phyloP scores from a whole-genome alignment of 2,888 invertebrate species.

The Leptinotarsa juncta region DNA sequence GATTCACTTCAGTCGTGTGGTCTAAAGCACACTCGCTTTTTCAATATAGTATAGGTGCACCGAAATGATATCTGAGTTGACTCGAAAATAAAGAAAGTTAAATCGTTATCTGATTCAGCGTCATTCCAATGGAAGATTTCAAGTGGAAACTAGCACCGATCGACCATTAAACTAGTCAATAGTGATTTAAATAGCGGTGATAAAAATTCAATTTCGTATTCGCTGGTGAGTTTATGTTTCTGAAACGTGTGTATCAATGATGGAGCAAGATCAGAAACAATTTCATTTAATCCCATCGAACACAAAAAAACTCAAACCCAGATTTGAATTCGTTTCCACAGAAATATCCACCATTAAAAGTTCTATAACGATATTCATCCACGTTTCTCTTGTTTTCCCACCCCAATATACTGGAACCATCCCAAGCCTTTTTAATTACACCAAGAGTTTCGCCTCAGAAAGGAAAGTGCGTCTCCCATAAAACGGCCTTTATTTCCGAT shows the following conservation, averaged over 20 bases:
- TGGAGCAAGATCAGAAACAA: background rate
- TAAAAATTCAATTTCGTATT: too few relatives aligned
- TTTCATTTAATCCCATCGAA: background rate
- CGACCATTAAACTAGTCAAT: too few relatives aligned
- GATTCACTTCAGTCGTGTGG: too few relatives aligned
- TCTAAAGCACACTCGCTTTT: too few relatives aligned
- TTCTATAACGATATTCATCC: background rate
- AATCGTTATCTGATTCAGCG: too few relatives aligned
- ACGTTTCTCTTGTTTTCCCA: background rate
- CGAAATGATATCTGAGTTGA: too few relatives aligned
- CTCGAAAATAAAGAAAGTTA: too few relatives aligned
- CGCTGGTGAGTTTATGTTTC: too few relatives aligned
- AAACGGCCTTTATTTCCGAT: conserved; percentile 14
- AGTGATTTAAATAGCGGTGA: too few relatives aligned
- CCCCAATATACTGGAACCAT: background rate
- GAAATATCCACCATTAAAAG: background rate
- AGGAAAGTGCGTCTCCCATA: conserved; percentile 6
- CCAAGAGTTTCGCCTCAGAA: background rate
- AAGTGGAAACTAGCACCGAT: too few relatives aligned
- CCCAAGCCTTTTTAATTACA: conserved; percentile 17
- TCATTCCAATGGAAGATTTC: too few relatives aligned
- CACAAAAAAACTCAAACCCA: background rate
- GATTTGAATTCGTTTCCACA: background rate
- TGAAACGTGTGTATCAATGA: background rate
- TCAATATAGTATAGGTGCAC: too few relatives aligned